These are phyloP conservation scores for Polypedilum pembai DNA, from an alignment of 1,140 invertebrate species.

Conservation along the genomic window DNA sequence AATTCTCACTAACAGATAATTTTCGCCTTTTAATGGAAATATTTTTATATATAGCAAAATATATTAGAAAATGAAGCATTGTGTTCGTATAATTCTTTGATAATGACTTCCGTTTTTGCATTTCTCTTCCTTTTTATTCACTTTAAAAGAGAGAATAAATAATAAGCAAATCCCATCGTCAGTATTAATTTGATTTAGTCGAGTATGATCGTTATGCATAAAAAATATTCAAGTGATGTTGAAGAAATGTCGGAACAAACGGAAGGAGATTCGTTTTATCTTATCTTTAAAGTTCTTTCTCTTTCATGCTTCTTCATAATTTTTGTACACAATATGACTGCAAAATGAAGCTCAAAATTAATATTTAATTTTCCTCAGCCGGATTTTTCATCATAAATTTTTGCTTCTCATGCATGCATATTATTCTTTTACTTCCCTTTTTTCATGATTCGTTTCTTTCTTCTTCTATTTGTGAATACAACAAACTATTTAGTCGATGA, in stretches of 20 bases:
- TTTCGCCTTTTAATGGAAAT: too few relatives aligned
- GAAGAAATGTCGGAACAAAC: too few relatives aligned
- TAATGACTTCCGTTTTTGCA: constrained; percentile 13
- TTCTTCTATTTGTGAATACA: not conserved
- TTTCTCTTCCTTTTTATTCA: not conserved
- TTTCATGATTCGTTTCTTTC: not conserved
- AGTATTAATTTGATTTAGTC: constrained; percentile 15
- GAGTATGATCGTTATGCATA: not conserved
- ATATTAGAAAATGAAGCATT: not conserved
- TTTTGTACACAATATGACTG: not conserved
- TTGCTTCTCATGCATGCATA: not conserved
- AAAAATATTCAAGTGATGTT: not conserved
- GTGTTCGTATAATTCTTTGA: constrained; percentile 11
- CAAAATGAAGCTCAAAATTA: constrained; percentile 16
- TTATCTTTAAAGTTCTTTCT: not conserved
- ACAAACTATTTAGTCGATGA: not conserved
- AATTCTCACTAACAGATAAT: too few relatives aligned
- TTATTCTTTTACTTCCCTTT: not conserved
- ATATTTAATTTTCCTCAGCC: constrained; percentile 25
- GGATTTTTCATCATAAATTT: constrained; percentile 7
- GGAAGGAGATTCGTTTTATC: not conserved
- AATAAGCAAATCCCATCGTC: not conserved
- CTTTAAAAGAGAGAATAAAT: not conserved
- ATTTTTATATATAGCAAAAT: too few relatives aligned
- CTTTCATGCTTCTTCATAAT: not conserved